Evolutionary conservation across 1,140 invertebrate genomes (phyloP).

Genomic region (Delia radicum): DNA sequence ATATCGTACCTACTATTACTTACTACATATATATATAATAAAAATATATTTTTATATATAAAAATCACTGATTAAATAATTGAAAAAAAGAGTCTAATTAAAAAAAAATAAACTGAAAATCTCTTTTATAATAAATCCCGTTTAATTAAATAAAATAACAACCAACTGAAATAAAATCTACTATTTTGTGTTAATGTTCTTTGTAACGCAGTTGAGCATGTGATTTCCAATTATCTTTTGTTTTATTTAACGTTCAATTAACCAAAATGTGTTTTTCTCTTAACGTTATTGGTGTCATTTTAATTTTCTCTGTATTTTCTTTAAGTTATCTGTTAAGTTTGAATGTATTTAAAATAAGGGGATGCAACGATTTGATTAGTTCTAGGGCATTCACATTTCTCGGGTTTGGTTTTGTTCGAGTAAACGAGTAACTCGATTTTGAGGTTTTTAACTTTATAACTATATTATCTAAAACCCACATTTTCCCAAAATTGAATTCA

Average conservation of each 20-base stretch:
- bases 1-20: background rate
- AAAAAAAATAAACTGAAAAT: background rate
- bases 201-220: background rate
- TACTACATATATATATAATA: background rate
- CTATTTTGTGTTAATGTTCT: background rate
- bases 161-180: background rate
- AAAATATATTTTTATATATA: background rate
- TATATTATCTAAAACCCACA: too few relatives aligned
- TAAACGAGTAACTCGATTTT: too few relatives aligned
- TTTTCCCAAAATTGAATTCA: too few relatives aligned
- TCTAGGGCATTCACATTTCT: too few relatives aligned
- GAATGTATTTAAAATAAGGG: too few relatives aligned
- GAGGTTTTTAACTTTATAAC: too few relatives aligned
- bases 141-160: background rate
- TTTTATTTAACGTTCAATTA: background rate
- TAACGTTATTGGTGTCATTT: background rate
- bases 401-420: too few relatives aligned
- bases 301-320: too few relatives aligned
- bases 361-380: too few relatives aligned
- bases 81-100: background rate
- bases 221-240: background rate
- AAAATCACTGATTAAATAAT: background rate
- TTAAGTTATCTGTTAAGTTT: too few relatives aligned
- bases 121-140: background rate
- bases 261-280: background rate